Evolutionary conservation across 1,140 invertebrate species (phyloP).

Genomic region (Cydia amplana): DNA sequence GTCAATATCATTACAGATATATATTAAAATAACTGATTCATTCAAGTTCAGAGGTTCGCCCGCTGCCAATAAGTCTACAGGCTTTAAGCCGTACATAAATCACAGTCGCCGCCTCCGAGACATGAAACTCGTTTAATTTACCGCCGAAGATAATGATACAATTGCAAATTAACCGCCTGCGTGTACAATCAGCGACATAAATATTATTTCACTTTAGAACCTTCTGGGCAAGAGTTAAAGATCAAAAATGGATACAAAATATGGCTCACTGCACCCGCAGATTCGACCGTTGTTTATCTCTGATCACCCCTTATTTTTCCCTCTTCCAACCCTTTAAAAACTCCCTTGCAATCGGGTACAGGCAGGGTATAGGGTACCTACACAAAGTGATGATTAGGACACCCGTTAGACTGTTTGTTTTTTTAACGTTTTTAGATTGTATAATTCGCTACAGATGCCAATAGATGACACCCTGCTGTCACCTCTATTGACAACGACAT

Average conservation of each 20-base stretch:
- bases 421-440: neutral
- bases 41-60: slow-evolving; percentile 19
- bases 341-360: slow-evolving; percentile 36
- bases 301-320: slow-evolving; percentile 70
- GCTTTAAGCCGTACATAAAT: slow-evolving; percentile 43
- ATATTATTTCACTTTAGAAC: neutral
- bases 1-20: neutral
- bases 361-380: neutral
- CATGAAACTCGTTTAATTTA: slow-evolving; percentile 69
- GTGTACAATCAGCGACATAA: slow-evolving; percentile 19
- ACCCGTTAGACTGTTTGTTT: slow-evolving; percentile 33
- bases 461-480: too few relatives aligned
- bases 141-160: slow-evolving; percentile 67
- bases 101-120: slow-evolving; percentile 43
- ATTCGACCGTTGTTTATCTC: slow-evolving; percentile 70
- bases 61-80: slow-evolving; percentile 34
- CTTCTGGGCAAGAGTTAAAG: neutral
- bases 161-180: slow-evolving; percentile 67
- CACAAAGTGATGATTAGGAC: slow-evolving; percentile 47
- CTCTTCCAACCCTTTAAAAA: slow-evolving; percentile 58
- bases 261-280: slow-evolving; percentile 46
- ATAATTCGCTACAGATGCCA: too few relatives aligned
- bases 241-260: neutral
- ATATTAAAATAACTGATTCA: slow-evolving; percentile 31
- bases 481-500: too few relatives aligned